Conservation (phyloP, 2,888 invertebrate genomes). For the Hydrotaea diabolus region DNA sequence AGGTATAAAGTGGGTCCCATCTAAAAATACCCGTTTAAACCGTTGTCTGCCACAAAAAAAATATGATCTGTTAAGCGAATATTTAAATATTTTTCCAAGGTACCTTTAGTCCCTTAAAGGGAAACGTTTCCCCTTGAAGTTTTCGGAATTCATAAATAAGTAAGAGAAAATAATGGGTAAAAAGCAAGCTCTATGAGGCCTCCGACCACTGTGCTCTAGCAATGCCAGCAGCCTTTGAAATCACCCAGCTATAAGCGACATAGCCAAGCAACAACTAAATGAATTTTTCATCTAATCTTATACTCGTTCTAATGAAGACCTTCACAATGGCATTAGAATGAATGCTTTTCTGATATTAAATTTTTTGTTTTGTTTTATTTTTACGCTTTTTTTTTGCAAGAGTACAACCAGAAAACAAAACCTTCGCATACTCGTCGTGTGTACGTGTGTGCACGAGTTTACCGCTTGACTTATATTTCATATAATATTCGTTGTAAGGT, state of each 20-base stretch:
- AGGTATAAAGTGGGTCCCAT: too few relatives aligned
- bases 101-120: too few relatives aligned
- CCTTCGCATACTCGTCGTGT: neutral
- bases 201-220: neutral
- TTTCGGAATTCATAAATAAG: too few relatives aligned
- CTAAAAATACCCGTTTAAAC: too few relatives aligned
- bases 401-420: neutral
- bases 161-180: too few relatives aligned
- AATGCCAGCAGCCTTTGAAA: neutral
- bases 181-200: neutral
- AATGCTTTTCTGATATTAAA: neutral
- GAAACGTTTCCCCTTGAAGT: too few relatives aligned
- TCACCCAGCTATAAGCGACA: constrained; percentile 1
- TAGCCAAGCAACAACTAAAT: neutral
- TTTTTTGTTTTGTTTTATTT: constrained; percentile 27
- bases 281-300: neutral
- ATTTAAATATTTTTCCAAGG: too few relatives aligned
- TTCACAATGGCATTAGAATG: constrained; percentile 59
- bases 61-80: too few relatives aligned
- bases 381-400: neutral
- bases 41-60: too few relatives aligned
- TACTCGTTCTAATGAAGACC: constrained; percentile 37
- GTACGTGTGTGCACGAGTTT: neutral
- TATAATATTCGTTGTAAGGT: constrained; percentile 18
- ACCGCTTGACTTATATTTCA: constrained; percentile 32